These are phyloP conservation scores for Lepas anatifera DNA, from an alignment of 2,888 invertebrate species.

Conservation along the genomic window DNA sequence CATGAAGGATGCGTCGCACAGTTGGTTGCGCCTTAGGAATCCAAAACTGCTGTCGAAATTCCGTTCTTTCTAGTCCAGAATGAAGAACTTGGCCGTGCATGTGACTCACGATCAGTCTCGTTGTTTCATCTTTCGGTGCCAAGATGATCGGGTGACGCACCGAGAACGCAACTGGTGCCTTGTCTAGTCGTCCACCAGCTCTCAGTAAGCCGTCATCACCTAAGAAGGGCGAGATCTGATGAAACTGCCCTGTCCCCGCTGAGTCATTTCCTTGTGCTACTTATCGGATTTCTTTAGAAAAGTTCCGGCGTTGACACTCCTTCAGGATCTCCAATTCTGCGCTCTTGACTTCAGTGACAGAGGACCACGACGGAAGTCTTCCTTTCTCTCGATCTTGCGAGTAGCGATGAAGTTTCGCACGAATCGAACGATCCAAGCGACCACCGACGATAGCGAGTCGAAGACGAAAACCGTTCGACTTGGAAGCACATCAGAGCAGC, in stretches of 20 bases:
- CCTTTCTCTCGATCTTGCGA: background rate
- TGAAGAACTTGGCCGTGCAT: background rate
- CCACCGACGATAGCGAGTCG: background rate
- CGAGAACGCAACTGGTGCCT: background rate
- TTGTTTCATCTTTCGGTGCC: background rate
- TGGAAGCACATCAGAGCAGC: background rate
- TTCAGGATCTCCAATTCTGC: no score
- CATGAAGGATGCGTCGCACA: background rate
- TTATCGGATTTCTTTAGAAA: no score
- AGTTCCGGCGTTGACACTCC: no score
- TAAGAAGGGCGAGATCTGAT: background rate
- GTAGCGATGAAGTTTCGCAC: background rate
- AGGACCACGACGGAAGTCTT: background rate
- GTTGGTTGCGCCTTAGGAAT: background rate
- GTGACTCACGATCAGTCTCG: background rate
- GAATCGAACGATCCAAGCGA: background rate
- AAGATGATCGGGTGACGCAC: constrained; percentile 2
- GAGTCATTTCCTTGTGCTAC: no score
- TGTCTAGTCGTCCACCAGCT: background rate
- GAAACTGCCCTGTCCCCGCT: no score
- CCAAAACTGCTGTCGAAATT: background rate
- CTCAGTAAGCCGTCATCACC: background rate
- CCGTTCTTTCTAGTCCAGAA: background rate
- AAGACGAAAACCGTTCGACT: background rate
- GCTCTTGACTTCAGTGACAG: background rate